These are phyloP conservation scores for Apus apus DNA, from an alignment of 2,113 vertebrate genomes.

Conservation along the genomic window DNA sequence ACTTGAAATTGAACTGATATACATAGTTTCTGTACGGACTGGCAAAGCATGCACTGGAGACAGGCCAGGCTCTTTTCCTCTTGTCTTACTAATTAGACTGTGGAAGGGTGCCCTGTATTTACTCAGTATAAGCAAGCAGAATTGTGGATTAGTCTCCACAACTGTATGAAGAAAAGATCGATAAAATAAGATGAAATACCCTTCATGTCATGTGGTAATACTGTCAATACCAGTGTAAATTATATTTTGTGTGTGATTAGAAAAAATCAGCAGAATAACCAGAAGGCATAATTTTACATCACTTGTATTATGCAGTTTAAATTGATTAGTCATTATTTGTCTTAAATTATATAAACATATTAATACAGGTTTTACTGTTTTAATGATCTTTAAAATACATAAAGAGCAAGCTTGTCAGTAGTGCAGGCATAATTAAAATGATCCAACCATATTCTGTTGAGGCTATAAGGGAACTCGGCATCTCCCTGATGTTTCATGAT, in stretches of 20 bases:
- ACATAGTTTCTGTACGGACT: background rate
- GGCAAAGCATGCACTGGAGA: background rate
- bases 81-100: background rate
- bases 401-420: slow-evolving; percentile 18
- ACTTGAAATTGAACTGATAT: background rate
- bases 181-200: background rate
- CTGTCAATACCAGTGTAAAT: background rate
- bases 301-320: background rate
- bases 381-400: background rate
- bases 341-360: background rate
- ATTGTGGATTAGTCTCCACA: background rate
- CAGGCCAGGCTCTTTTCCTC: background rate
- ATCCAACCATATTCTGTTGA: background rate
- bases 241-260: background rate
- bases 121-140: background rate
- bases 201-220: background rate
- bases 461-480: background rate
- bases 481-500: background rate
- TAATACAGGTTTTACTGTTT: slow-evolving; percentile 1
- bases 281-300: background rate
- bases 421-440: slow-evolving; percentile 28
- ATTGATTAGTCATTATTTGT: background rate
- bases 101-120: background rate
- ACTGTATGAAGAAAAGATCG: background rate
- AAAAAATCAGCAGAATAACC: background rate